Base-by-base conservation (phyloP, 2,797 vertebrate genomes). In the Bradypodion pumilum region DNA sequence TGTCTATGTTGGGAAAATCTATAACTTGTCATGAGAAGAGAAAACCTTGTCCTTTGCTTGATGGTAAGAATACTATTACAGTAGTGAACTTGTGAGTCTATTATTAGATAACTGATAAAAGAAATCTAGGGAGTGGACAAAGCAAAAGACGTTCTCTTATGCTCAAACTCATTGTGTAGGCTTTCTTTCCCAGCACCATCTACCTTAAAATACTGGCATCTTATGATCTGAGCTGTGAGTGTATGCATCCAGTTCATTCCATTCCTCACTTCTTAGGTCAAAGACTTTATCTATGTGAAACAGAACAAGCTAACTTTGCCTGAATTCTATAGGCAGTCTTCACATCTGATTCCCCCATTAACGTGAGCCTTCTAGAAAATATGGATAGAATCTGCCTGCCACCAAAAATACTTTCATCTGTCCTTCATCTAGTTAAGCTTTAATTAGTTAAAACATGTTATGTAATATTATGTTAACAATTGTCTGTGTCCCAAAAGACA, bases 21-120 rank as follows among this genome's bases (percentile, higher is more conserved):
- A 62, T 69, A 83, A 77, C 21, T 68, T 0, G 78, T 81, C 15
- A 80, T 35, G 84, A 46, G 72, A 88, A 76, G 87, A 44, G 40
- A 82, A 37, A 66, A 75, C 66, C 85, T 80, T 86, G 62, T 70
- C 8, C 69, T 86, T 25, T 0, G 10, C 56, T 27, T 84, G 9
- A 23, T 63, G 80, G 60, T 83, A 52, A 60, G 25, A 44, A 19
- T 80, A 16, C 81, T 37, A 25, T 19, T 73, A 19, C 74, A 27
- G 63, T 74, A 52, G n/a, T 37, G 83, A 72, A 49, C 15, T 63
- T 29, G 35, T 74, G 44, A 66, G 46, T 59, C 13, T 1, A 42
- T 13, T 27, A 52, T 52, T 60, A 40, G n/a, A 63, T 70, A n/a
- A 72, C 37, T 49, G 27, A 37, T 52, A 27, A 56, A 56, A 19